Evolutionary conservation across 2,113 vertebrate species (phyloP).

Genomic region (Rutilus rutilus): DNA sequence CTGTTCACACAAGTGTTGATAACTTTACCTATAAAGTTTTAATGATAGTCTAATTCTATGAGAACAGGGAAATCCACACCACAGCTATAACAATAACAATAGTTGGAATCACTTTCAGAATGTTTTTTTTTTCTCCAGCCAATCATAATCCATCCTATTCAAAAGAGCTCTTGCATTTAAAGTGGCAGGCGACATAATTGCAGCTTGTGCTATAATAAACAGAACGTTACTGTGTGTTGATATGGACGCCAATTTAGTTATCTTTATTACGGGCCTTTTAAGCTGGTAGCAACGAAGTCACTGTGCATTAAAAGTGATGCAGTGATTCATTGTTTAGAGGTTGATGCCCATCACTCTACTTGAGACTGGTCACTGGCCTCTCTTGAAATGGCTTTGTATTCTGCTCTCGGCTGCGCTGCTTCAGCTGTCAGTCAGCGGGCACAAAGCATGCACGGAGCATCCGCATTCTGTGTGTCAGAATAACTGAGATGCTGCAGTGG

Average conservation of each 20-base stretch:
- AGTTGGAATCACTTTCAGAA: background rate
- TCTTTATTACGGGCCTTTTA: background rate
- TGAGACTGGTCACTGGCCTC: background rate
- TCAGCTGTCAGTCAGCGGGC: constrained; percentile 1
- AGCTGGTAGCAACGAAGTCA: background rate
- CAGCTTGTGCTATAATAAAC: background rate
- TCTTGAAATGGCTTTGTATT: background rate
- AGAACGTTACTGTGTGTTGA: background rate
- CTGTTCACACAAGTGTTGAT: background rate
- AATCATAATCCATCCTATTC: background rate
- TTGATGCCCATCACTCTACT: background rate
- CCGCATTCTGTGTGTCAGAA: constrained; percentile 38
- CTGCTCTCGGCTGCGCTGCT: background rate
- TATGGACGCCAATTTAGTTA: background rate
- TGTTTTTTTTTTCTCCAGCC: background rate
- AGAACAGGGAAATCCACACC: background rate
- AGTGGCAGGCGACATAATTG: background rate
- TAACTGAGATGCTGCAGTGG: constrained; percentile 51
- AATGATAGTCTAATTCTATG: background rate
- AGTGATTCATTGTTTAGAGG: background rate
- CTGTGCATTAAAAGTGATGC: background rate
- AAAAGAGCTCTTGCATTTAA: background rate
- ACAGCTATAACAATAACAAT: background rate
- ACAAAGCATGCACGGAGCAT: background rate
- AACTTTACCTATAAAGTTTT: background rate